Base-by-base conservation (phyloP, 1,140 invertebrate species). In the Polypedilum pembai region DNA sequence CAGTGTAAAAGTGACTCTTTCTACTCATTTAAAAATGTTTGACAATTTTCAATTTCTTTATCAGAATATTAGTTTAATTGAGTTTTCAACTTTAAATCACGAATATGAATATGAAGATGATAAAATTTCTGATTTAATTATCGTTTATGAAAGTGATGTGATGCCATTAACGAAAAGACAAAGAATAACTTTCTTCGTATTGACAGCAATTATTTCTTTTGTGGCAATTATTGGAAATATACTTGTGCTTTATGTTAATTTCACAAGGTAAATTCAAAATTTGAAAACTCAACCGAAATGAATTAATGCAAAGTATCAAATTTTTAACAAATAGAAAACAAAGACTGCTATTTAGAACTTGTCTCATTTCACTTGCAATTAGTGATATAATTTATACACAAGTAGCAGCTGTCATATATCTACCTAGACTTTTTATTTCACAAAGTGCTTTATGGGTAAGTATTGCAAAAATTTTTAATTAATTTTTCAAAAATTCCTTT, bases 351-450 rank as follows among this genome's bases (percentile, higher is more conserved):
- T 82, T 81, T 7, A 76, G 80, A 73, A 78, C 79, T 73, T 84
- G 81, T 17, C 79, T 85, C 5, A 81, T 85, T 8, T 83, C 84
- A 0, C 77, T 85, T 73, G 82, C 84, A n/a, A 72, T 80, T 41
- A 83, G 84, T 40, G 84, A 85, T 77, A 77, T 85, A 3, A 73
- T 82, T 5, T 82, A 80, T 21, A 80, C 79, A 0, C 74, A 82
- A 1, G 79, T 81, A 45, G 76, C 77, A 15, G 75, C 77, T 33
- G 65, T 74, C 0, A 76, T 77, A 40, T 80, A 82, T 63, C 75
- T 80, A 73, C 77, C 79, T 1, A 76, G 80, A 74, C 78, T 81
- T 8, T 76, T 75, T 7, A 56, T 56, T 15, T 76, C 77, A 0
- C 81, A 78, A 40, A 66, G 80, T 7, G 77, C 82, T 56, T 41